These are phyloP conservation scores for Phengaris arion DNA, from an alignment of 2,888 invertebrate species.

Conservation along the genomic window DNA sequence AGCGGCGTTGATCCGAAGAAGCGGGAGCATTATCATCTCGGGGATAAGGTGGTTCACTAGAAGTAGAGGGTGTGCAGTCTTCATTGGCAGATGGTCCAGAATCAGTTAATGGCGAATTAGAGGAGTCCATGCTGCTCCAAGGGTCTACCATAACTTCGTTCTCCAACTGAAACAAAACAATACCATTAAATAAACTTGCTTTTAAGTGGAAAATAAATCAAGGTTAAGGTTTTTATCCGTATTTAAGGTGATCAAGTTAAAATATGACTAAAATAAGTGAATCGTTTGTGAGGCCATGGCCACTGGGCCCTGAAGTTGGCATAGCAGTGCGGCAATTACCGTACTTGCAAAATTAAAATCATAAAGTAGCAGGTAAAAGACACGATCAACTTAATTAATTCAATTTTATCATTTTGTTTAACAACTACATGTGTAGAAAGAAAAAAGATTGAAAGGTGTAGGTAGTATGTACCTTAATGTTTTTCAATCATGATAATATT, in stretches of 20 bases:
- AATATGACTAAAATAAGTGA: conserved; percentile 51
- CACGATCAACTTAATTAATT: not conserved
- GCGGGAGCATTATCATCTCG: conserved; percentile 55
- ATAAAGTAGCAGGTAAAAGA: not conserved
- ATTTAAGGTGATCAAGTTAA: conserved; percentile 51
- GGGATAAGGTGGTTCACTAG: conserved; percentile 61
- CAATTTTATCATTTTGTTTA: not conserved
- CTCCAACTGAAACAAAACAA: conserved; percentile 75
- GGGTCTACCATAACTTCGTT: conserved; percentile 79
- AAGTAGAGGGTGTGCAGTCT: conserved; percentile 73
- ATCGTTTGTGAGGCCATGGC: conserved; percentile 58
- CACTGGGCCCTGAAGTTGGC: conserved; percentile 41
- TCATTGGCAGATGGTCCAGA: conserved; percentile 76
- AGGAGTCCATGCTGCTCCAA: conserved; percentile 79
- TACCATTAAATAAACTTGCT: conserved; percentile 42
- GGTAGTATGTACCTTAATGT: too few species aligned
- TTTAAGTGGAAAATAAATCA: conserved; percentile 49
- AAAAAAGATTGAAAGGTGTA: too few species aligned
- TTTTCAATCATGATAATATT: too few species aligned
- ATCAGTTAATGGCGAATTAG: conserved; percentile 75
- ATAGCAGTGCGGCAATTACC: conserved; percentile 10
- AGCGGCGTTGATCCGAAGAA: conserved; percentile 59
- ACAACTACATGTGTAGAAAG: too few species aligned
- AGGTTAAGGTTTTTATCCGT: conserved; percentile 46
- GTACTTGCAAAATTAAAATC: not conserved